Percentiles rank a stretch among this genome's conserved stretches.
Conservation (phyloP, 2,113 vertebrate genomes). For the Uria lomvia region DNA sequence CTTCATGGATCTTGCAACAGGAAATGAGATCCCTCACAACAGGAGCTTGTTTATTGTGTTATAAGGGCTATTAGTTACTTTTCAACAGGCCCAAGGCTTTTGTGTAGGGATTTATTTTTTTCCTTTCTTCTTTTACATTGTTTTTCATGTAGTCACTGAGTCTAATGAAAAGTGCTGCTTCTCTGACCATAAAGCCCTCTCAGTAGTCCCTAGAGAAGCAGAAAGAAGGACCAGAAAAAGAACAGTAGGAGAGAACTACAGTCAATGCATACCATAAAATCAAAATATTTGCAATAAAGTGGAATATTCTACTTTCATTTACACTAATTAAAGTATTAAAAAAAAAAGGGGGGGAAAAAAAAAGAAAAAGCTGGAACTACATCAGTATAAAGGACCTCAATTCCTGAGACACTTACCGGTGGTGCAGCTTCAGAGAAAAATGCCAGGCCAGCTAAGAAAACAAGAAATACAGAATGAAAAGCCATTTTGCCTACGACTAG, state of each 20-base stretch:
- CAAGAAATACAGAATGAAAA: constrained; percentile 34
- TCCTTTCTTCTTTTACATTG: not conserved
- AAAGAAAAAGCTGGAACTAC: not conserved
- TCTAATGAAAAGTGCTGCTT: not conserved
- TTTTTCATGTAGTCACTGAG: not conserved
- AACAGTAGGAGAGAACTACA: not conserved
- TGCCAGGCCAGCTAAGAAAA: constrained; percentile 62
- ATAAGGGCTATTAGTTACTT: not conserved
- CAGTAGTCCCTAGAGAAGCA: not conserved
- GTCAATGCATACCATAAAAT: not conserved
- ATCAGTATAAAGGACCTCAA: not conserved
- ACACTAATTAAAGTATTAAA: not conserved
- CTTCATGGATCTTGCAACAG: not conserved
- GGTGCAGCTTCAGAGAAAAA: constrained; percentile 51
- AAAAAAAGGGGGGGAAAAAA: no score
- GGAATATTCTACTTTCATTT: not conserved
- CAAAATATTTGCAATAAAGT: not conserved
- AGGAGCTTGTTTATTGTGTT: not conserved
- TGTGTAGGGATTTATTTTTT: not conserved
- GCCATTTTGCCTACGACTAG: constrained; percentile 59
- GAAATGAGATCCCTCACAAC: not conserved
- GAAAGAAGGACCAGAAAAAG: not conserved
- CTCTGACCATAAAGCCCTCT: not conserved
- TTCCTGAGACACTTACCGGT: constrained; percentile 67
- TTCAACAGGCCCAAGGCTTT: not conserved